These are phyloP conservation scores for Ctenosaura bakeri DNA, from an alignment of 2,797 vertebrate genomes.

Conservation along the genomic window DNA sequence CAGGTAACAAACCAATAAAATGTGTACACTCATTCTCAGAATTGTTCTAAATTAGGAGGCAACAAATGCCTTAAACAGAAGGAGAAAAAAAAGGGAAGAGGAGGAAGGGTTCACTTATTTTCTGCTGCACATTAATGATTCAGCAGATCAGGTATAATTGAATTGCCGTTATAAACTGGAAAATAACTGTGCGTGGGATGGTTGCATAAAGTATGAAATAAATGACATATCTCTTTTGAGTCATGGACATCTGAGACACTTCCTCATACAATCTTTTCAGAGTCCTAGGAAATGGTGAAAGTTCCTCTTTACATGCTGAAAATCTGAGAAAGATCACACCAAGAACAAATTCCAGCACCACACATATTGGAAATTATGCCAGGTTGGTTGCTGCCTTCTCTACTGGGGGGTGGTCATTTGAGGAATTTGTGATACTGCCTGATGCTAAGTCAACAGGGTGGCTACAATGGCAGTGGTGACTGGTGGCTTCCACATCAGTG, in stretches of 20 bases:
- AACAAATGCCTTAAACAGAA: slow-evolving; percentile 13
- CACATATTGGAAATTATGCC: not conserved
- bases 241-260: slow-evolving; percentile 27
- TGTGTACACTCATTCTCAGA: not conserved
- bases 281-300: not conserved
- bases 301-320: not conserved
- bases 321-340: not conserved
- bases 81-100: not conserved
- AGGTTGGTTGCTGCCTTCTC: not conserved
- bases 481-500: too few species aligned
- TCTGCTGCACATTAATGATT: slow-evolving; percentile 24
- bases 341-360: not conserved
- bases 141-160: slow-evolving; percentile 30
- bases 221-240: slow-evolving; percentile 31
- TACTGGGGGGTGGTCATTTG: not conserved
- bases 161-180: slow-evolving; percentile 44
- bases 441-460: too few species aligned
- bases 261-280: slow-evolving; percentile 29
- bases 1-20: not conserved
- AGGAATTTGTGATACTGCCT: not conserved
- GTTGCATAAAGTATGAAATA: slow-evolving; percentile 28
- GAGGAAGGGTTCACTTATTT: not conserved
- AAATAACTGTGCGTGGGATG: slow-evolving; percentile 20
- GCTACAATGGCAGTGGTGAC: too few species aligned
- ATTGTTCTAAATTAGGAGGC: slow-evolving; percentile 17